Evolutionary conservation across 2,888 invertebrate species (phyloP), one percentile per base, ranked within the genome.

Genomic region (Baronia brevicornis): DNA sequence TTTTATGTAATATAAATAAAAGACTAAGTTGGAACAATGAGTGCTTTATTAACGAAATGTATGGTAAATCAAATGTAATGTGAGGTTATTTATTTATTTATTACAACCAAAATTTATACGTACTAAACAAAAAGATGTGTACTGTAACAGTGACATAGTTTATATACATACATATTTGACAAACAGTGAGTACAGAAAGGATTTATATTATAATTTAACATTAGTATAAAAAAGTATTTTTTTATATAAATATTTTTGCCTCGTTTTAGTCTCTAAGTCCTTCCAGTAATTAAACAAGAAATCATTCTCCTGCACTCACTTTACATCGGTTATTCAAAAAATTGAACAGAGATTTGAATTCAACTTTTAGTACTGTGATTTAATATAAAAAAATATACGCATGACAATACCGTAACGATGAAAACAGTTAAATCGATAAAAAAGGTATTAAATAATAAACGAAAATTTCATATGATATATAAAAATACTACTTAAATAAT

Each of bases 21-120:
- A 31, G 18, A 26, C 42, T 37, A 37, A 42, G 50, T 48, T 51
- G 40, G 82, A 82, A 82, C 82, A 82, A 80, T 79, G 77, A 78
- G 82, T 82, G 82, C 79, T 82, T 80, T 82, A 82, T 75, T 82
- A 80, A 80, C 80, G 72, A 80, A 79, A 80, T 78, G 78, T 72
- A 65, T 70, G 75, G 60, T 62, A 70, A 71, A 71, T 69, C 66
- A 73, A 75, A 68, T 69, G 63, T 71, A 67, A 69, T 67, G 69
- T 71, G 70, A 74, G 65, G 69, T 77, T 61, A 64, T 62, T 25
- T 59, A 48, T n/a, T n/a, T n/a, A n/a, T n/a, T n/a, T 54, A 53
- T 66, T 71, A 74, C 70, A 77, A 75, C 66, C 74, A 65, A 56
- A 70, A 68, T 59, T 64, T 68, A 42, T 35, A 44, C 33, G 40